Evolutionary conservation across 2,888 invertebrate species (phyloP), one percentile per base, ranked within the genome.

Genomic region (Drosophila paucipuncta): DNA sequence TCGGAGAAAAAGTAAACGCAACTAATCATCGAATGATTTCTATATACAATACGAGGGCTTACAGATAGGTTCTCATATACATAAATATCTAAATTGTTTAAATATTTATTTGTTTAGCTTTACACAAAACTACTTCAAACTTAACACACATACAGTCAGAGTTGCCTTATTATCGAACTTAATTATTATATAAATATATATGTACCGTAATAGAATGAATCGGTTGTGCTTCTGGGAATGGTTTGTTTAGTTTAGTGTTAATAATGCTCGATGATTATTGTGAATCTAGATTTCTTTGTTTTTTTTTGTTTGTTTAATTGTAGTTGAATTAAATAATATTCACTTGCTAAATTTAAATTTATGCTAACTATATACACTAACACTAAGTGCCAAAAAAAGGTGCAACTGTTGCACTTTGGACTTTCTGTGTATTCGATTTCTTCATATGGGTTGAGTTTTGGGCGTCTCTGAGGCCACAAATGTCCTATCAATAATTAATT

Each of bases 91-190:
- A 65, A 65, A 73, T 67, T 49, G 62, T 67, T 67, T 59, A 75
- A 55, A 63, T 33, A 61, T 63, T 54, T 11, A 59, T 67, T 65
- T 52, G 49, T 78, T 57, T 73, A 55, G 25, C 35, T 67, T 74
- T 74, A 84, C 78, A 83, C 73, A 82, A 72, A 82, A 76, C 83
- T 85, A 80, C 61, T 66, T 83, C 82, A 83, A 83, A 83, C 82
- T 83, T 83, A 83, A 83, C 82, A 85, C 82, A 83, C 80, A 82
- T 83, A 83, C 82, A 85, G 85, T 83, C 82, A 80, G 83, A 83
- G 76, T 82, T 83, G 68, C 73, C 75, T 84, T 77, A 73, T n/a
- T 65, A 57, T 76, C 62, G 68, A 70, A 35, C 72, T 67, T 72
- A 73, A 28, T 55, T 55, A 49, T 28, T 79, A 22, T 55, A 30